Evolutionary conservation across 2,888 invertebrate species (phyloP), one percentile per base, ranked within the genome.

Genomic region (Zaprionus obscuricornis): DNA sequence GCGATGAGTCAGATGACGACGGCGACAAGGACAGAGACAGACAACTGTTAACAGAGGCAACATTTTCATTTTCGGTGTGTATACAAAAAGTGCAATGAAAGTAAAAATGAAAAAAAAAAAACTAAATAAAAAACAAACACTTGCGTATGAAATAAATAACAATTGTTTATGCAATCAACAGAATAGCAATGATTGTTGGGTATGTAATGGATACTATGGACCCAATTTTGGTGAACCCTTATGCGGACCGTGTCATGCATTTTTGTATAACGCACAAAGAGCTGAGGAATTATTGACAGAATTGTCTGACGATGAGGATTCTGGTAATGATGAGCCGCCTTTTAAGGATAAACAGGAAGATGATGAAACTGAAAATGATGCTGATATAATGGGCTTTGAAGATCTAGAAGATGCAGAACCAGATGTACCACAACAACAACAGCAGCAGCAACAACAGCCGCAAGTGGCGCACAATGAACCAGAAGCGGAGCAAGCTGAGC

Each of bases 141-240:
- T 5, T 22, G 4, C 7, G 22, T 22, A 22, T 22, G 22, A 4
- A 22, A n/a, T 29, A 20, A 13, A 14, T 14, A 13, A 20, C 13
- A 10, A 24, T 27, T 1, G 20, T 45, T 29, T 10, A 13, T 37
- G 29, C 31, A n/a, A 45, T 16, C 20, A 29, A 13, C 60, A 90
- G 90, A 86, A 87, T 47, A 88, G 87, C 49, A 66, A 84, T 13
- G 88, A 89, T 2, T 97, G 97, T 89, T 94, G 94, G 85, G 93
- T 96, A 52, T 98, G 98, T 87, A 95, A 96, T 90, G 98, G 98
- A 8, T 98, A 95, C 88, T 98, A 98, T 89, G 97, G 97, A 0
- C 96, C 96, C 0, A 96, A 95, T 89, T 97, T 96, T 88, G 96
- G 95, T 18, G 96, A 97, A 88, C 97, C 97, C 6, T 94, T 97